Percentiles rank a stretch among this genome's conserved stretches.
phyloP scores from a whole-genome alignment of 2,797 vertebrate species.

The Cossypha heuglini region DNA sequence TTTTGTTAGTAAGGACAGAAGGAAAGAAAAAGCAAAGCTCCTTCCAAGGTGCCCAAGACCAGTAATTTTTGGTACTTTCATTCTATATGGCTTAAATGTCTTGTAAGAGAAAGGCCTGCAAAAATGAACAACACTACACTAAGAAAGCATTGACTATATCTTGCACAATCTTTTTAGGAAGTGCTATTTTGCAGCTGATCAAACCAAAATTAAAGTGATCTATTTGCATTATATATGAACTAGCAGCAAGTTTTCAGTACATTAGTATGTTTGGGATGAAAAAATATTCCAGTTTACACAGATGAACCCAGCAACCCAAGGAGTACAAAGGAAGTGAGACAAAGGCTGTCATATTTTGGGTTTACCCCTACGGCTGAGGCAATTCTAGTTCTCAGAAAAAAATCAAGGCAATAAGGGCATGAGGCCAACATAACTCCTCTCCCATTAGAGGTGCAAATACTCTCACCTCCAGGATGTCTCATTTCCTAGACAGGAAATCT shows the following conservation, averaged over 20 bases:
- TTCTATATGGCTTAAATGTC: rapidly evolving
- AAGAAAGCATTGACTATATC: not conserved
- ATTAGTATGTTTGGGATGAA: not conserved
- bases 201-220: not conserved
- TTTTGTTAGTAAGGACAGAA: not conserved
- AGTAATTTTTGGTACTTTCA: not conserved
- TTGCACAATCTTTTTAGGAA: not conserved
- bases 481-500: not conserved
- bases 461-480: not conserved
- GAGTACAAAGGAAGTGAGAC: not conserved
- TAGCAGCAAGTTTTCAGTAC: not conserved
- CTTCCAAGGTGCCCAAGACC: not conserved
- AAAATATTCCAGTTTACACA: not conserved
- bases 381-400: not conserved
- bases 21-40: not conserved
- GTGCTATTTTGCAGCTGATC: not conserved
- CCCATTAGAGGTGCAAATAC: not conserved
- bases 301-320: not conserved
- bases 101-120: not conserved
- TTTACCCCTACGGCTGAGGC: not conserved
- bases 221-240: not conserved
- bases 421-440: not conserved
- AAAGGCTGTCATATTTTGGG: not conserved
- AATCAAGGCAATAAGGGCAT: not conserved
- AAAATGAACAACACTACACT: rapidly evolving